Evolutionary conservation across 1,140 invertebrate genomes (phyloP), one percentile per base, ranked within the genome.

Genomic region (Bombus impatiens): DNA sequence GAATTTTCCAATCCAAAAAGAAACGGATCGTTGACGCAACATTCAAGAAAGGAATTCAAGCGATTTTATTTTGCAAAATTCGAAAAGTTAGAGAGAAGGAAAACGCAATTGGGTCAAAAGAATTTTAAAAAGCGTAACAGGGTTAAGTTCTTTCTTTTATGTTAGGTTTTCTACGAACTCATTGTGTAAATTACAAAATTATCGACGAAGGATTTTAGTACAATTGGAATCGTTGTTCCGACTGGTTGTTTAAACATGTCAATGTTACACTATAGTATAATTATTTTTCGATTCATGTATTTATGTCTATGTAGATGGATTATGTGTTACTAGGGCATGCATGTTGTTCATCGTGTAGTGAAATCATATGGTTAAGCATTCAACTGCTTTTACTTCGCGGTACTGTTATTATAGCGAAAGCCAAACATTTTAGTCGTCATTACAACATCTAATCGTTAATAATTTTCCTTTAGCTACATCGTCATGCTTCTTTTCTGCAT

Each of bases 311-410:
- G 40, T 82, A 74, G n/a, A 53, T 40, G 32, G n/a, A 28, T 57
- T 37, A 59, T 59, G 40, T 44, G 37, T 82, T 82, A 32, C 53
- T 35, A 74, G 40, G 68, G 53, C 80, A 82, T 82, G 80, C 70
- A 74, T 82, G 53, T 53, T 47, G 25, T 44, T 53, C 44, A 47
- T 53, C 65, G 35, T 37, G 35, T 79, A 79, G 42, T 15, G 12
- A 68, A 79, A 47, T 79, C 22, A 42, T 22, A 12, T n/a, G 28
- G 35, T 81, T 44, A 32, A 37, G 32, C 47, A 82, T 65, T 72
- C 25, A 32, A 12, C 25, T 40, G 32, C 37, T n/a, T 37, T 32
- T 35, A 67, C 65, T 67, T 67, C 15, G 37, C 28, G n/a, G 25
- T 25, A 32, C 35, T 40, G 53, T 77, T 59, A 59, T 59, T 59